phyloP scores from a whole-genome alignment of 2,888 invertebrate species.

The Platycheirus rosarum region DNA sequence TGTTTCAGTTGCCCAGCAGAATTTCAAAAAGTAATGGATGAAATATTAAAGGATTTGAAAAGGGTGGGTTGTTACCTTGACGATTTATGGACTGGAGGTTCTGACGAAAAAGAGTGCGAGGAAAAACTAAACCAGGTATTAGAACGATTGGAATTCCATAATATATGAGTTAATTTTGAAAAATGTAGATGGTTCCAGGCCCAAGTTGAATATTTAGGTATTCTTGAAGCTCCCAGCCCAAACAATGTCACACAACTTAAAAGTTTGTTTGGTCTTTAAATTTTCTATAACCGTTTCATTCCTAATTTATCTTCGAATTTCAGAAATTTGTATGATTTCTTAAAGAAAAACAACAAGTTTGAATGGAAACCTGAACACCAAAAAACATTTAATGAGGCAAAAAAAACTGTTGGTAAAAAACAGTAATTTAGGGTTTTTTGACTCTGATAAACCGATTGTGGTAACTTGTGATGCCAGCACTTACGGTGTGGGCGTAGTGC shows the following conservation, averaged over 20 bases:
- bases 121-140: background rate
- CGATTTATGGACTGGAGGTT: conserved; percentile 31
- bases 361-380: conserved; percentile 38
- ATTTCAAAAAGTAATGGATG: conserved; percentile 47
- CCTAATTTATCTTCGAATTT: conserved; percentile 52
- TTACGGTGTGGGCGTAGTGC: background rate
- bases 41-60: conserved; percentile 31
- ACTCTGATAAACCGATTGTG: conserved; percentile 5
- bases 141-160: conserved; percentile 9
- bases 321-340: conserved; percentile 57
- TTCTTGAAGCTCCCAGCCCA: conserved; percentile 45
- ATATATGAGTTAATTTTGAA: conserved; percentile 13
- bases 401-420: too few species aligned
- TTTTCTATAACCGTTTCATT: conserved; percentile 42
- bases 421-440: too few species aligned
- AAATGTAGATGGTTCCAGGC: conserved; percentile 13
- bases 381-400: background rate
- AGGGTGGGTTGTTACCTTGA: conserved; percentile 41
- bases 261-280: conserved; percentile 48
- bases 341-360: conserved; percentile 51
- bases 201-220: conserved; percentile 22
- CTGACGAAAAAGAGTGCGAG: background rate
- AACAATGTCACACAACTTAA: conserved; percentile 48
- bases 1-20: conserved; percentile 45
- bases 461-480: conserved; percentile 8